These are phyloP conservation scores for Aleiodes alternator DNA, from an alignment of 2,888 invertebrate species.

Conservation along the genomic window DNA sequence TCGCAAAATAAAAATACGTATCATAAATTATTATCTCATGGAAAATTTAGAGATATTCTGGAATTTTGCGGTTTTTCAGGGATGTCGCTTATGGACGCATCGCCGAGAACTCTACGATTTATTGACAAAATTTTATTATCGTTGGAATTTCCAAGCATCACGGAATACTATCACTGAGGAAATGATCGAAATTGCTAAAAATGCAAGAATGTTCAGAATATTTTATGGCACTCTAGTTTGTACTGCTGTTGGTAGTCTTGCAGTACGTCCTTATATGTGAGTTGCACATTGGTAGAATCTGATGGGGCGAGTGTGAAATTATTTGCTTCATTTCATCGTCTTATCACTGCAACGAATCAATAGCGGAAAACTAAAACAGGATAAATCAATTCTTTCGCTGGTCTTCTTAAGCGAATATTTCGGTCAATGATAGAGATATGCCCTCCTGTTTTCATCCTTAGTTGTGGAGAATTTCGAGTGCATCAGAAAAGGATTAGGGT, in stretches of 20 bases:
- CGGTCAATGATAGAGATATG: too few relatives aligned
- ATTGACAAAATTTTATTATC: not conserved
- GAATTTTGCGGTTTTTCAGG: not conserved
- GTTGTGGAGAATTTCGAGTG: too few relatives aligned
- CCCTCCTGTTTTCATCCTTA: too few relatives aligned
- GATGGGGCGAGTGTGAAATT: too few relatives aligned
- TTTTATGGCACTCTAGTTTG: not conserved
- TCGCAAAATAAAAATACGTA: too few relatives aligned
- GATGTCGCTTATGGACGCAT: not conserved
- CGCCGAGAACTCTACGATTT: conserved; percentile 5
- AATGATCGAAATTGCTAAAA: not conserved
- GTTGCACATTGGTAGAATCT: not conserved
- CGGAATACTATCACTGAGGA: not conserved
- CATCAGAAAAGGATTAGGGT: too few relatives aligned
- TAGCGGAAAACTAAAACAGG: too few relatives aligned
- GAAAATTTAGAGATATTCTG: not conserved
- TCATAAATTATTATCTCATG: not conserved
- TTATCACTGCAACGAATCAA: too few relatives aligned
- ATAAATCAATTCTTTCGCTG: too few relatives aligned
- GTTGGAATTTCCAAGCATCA: conserved; percentile 19
- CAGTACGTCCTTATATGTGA: not conserved
- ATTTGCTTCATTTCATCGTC: too few relatives aligned
- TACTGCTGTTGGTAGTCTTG: too few relatives aligned
- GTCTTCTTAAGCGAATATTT: too few relatives aligned
- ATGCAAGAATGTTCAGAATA: not conserved